phyloP scores from a whole-genome alignment of 2,113 vertebrate genomes.

The Barnardius zonarius region DNA sequence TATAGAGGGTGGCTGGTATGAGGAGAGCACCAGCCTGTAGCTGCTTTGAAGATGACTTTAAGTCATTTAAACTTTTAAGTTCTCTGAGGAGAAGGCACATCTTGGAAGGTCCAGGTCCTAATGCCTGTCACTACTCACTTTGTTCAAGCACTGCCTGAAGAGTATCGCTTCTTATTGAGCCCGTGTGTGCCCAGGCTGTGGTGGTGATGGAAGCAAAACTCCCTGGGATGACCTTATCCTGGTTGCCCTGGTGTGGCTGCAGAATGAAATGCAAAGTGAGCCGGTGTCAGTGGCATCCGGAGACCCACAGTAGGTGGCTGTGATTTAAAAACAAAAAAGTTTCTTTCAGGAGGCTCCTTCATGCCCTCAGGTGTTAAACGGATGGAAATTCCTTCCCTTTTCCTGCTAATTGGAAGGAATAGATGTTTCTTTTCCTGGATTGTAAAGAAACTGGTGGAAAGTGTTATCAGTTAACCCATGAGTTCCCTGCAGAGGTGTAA shows the following conservation, averaged over 20 bases:
- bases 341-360: background rate
- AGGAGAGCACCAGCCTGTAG: background rate
- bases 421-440: background rate
- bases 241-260: background rate
- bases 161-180: background rate
- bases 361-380: background rate
- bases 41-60: background rate
- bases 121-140: background rate
- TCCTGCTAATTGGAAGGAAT: conserved; percentile 12
- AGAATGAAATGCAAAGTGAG: background rate
- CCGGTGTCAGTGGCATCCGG: background rate
- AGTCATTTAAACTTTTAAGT: background rate
- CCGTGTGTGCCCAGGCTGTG: background rate
- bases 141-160: background rate
- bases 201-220: background rate
- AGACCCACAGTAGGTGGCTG: background rate
- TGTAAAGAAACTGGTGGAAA: background rate
- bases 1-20: background rate
- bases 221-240: background rate
- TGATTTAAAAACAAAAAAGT: background rate
- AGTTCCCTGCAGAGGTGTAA: background rate
- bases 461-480: background rate
- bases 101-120: background rate
- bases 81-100: background rate
- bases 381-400: conserved; percentile 24